Conservation (phyloP, 1,140 invertebrate genomes). For the Drosophila virilis region DNA sequence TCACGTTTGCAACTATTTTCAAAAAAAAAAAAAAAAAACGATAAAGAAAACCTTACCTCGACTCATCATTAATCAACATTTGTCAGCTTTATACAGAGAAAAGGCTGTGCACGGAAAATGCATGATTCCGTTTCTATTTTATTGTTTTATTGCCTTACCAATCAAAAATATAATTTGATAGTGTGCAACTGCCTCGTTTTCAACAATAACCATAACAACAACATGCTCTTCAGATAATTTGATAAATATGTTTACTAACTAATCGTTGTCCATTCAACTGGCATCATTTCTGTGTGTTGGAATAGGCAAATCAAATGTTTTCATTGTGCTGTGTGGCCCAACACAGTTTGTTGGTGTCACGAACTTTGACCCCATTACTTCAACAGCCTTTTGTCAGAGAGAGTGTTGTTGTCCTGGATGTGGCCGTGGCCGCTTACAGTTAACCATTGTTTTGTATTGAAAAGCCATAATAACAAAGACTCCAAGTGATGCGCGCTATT, state of each 20-base stretch:
- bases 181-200: too few relatives aligned
- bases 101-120: too few relatives aligned
- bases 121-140: too few relatives aligned
- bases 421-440: constrained; percentile 27
- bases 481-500: background rate
- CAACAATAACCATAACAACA: too few relatives aligned
- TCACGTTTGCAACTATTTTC: constrained; percentile 33
- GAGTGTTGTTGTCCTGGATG: constrained; percentile 30
- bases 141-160: too few relatives aligned
- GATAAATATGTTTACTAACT: too few relatives aligned
- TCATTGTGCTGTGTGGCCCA: background rate
- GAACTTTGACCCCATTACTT: constrained; percentile 49
- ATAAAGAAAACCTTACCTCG: background rate
- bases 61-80: constrained; percentile 12
- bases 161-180: too few relatives aligned
- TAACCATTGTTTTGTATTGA: constrained; percentile 29
- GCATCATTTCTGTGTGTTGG: constrained; percentile 27
- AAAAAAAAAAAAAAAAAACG: background rate
- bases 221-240: too few relatives aligned
- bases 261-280: constrained; percentile 19
- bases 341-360: constrained; percentile 20
- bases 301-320: constrained; percentile 28
- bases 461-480: constrained; percentile 28
- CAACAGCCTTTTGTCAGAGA: constrained; percentile 7
- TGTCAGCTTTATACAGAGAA: background rate